Evolutionary conservation across 2,797 vertebrate species (phyloP).

Genomic region (Anguilla anguilla): DNA sequence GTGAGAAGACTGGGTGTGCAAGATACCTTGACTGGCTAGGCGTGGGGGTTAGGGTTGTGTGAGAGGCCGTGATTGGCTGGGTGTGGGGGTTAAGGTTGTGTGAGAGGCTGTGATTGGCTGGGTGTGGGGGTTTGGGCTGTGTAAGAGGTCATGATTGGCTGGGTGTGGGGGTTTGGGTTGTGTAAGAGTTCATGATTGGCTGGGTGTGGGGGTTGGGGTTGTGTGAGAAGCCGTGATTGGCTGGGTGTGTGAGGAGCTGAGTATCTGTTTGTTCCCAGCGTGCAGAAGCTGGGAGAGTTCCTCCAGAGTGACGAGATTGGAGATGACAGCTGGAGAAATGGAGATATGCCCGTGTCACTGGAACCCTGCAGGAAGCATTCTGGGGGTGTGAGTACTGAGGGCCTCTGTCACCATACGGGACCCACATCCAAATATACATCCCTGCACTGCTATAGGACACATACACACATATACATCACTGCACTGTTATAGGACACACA

Average conservation of each 20-base stretch:
- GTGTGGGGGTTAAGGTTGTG: not conserved
- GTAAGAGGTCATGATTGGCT: not conserved
- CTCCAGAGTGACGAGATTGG: slow-evolving; percentile 96
- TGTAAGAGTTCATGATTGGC: not conserved
- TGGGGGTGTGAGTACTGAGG: slow-evolving; percentile 76
- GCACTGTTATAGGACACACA: too few species aligned
- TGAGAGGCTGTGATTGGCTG: not conserved
- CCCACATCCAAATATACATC: not conserved
- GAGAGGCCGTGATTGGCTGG: slow-evolving; percentile 19
- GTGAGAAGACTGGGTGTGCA: slow-evolving; percentile 59
- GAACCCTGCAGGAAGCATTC: slow-evolving; percentile 86
- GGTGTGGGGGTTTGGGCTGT: slow-evolving; percentile 19
- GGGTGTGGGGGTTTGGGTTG: not conserved
- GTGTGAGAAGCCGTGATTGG: not conserved
- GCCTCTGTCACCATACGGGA: not conserved
- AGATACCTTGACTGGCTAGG: slow-evolving; percentile 14
- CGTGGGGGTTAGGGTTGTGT: not conserved
- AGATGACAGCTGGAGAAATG: slow-evolving; percentile 89
- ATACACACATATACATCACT: too few species aligned
- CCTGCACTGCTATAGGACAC: not conserved
- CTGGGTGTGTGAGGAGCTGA: not conserved
- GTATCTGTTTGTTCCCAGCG: slow-evolving; percentile 68
- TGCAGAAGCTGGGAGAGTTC: slow-evolving; percentile 96
- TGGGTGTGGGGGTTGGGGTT: too few species aligned
- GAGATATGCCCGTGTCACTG: slow-evolving; percentile 76